Conservation (phyloP, 2,797 vertebrate species). For the Micrastur ruficollis region DNA sequence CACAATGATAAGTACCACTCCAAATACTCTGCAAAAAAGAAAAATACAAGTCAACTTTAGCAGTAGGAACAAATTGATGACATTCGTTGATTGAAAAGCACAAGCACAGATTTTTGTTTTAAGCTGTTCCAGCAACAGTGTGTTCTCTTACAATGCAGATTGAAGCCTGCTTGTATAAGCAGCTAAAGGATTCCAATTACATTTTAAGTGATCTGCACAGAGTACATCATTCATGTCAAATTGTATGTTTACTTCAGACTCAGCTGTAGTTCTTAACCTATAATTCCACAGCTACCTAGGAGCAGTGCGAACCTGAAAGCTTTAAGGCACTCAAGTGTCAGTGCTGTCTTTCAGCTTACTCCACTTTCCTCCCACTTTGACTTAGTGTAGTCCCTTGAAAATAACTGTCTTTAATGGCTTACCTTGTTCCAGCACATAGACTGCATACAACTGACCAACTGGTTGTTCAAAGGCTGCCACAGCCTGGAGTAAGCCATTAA, state of each 20-base stretch:
- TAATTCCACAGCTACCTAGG: background rate
- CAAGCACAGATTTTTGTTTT: background rate
- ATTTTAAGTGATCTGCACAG: background rate
- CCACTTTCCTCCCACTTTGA: background rate
- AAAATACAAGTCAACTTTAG: background rate
- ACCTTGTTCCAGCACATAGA: background rate
- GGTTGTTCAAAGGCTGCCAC: background rate
- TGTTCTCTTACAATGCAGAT: background rate
- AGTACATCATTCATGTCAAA: background rate
- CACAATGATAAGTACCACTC: constrained; percentile 86
- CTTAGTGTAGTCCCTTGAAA: background rate
- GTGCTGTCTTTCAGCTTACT: background rate
- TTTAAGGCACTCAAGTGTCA: background rate
- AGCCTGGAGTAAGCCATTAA: background rate
- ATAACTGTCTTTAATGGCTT: background rate
- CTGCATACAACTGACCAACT: background rate
- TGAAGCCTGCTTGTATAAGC: background rate
- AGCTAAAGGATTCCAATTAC: background rate
- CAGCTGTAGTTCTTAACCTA: background rate
- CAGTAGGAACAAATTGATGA: background rate
- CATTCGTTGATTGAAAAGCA: background rate
- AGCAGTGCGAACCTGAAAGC: background rate
- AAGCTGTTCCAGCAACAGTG: background rate
- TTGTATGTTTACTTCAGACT: background rate
- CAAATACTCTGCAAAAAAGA: constrained; percentile 82